Percentiles rank a stretch among this genome's conserved stretches.
phyloP scores from a whole-genome alignment of 2,113 vertebrate species.

The Syngnathus scovelli region DNA sequence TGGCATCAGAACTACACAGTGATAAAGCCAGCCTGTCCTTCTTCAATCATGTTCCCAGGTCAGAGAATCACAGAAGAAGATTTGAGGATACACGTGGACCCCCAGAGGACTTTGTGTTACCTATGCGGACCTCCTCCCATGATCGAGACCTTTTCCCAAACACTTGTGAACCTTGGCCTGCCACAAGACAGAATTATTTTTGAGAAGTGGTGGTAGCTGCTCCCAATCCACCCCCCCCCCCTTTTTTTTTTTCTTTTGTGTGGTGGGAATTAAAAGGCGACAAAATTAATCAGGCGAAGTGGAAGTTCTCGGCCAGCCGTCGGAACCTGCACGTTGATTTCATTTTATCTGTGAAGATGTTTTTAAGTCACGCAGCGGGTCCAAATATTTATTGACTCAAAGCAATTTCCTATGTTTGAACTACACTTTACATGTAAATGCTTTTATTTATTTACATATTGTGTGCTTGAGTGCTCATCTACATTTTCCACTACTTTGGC shows the following conservation, averaged over 20 bases:
- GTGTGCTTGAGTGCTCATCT: background rate
- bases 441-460: slow-evolving; percentile 3
- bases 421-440: background rate
- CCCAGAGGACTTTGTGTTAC: slow-evolving; percentile 82
- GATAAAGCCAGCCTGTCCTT: background rate
- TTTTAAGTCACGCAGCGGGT: background rate
- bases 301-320: background rate
- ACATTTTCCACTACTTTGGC: background rate
- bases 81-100: slow-evolving; percentile 70
- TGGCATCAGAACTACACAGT: too few relatives aligned
- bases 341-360: background rate
- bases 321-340: background rate
- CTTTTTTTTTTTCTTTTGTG: background rate
- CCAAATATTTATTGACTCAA: background rate
- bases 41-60: slow-evolving; percentile 57
- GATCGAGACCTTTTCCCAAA: slow-evolving; percentile 82
- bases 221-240: too few relatives aligned
- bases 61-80: slow-evolving; percentile 80
- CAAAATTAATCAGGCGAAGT: background rate
- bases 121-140: slow-evolving; percentile 94
- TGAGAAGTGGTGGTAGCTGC: slow-evolving; percentile 94
- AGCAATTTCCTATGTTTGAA: background rate
- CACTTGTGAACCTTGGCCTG: slow-evolving; percentile 72
- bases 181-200: slow-evolving; percentile 78
- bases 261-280: background rate